Base-by-base conservation (phyloP, 2,113 vertebrate species). In the Scolopax mira region DNA sequence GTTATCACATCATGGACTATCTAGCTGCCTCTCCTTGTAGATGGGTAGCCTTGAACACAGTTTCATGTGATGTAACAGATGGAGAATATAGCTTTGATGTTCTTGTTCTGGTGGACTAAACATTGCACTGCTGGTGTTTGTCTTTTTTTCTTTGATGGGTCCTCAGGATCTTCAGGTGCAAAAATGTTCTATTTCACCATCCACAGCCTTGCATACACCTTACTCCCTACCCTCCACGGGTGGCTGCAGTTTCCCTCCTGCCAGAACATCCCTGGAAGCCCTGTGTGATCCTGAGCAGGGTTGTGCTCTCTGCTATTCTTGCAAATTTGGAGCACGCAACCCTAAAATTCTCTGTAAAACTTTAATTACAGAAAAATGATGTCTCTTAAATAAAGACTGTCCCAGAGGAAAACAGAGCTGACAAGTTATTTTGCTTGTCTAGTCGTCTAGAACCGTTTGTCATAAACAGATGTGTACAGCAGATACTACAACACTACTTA, bases 371-470 rank as follows among this genome's bases (percentile, higher is more conserved):
- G 42, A 60, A 51, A 79, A 28, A 51, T 2, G 0, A 11, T n/a
- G 58, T 4, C 25, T 79, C 49, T 69, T 7, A n/a, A 88, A 75
- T 62, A 71, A 67, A 73, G 70, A 30, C 19, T 42, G 25, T 57
- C 88, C 44, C 88, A 75, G 39, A 73, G 64, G 75, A 83, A 70
- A 93, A 65, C 1, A 21, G 55, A 91, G 67, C 54, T 78, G 83
- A 57, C 72, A 78, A 91, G 82, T 75, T 85, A 41, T 86, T 92
- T 86, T 33, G n/a, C 75, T 65, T 58, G 28, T 78, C 62, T 66
- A 24, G 55, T 37, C 51, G 35, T n/a, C 48, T 79, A 79, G 69
- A 72, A 7, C 41, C 31, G 3, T 22, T 79, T 80, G 72, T 44
- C 49, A 41, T 22, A 57, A 74, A 55, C 60, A 92, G 78, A 89